phyloP scores from a whole-genome alignment of 2,113 vertebrate genomes.

The human (Homo sapiens) region DNA sequence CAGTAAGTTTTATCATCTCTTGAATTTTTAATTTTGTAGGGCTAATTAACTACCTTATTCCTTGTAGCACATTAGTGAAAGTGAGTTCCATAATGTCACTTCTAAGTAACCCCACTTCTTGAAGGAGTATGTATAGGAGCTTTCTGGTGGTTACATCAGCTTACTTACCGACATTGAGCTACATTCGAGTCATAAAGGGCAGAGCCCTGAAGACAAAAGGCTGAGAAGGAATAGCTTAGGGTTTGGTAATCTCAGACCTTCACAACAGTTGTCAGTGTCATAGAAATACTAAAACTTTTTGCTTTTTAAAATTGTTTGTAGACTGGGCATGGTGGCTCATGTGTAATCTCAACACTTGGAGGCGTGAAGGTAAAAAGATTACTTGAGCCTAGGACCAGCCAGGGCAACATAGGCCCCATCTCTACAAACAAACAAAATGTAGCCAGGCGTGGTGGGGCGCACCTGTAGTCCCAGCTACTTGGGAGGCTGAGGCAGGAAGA shows the following conservation, averaged over 20 bases:
- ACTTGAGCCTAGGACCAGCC: too few relatives aligned
- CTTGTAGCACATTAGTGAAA: not conserved
- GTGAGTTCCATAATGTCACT: not conserved
- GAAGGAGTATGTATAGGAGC: not conserved
- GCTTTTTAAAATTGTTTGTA: too few relatives aligned
- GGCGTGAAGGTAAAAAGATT: too few relatives aligned
- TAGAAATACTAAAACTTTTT: not conserved
- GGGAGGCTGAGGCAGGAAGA: too few relatives aligned
- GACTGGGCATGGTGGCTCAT: too few relatives aligned
- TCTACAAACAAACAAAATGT: too few relatives aligned
- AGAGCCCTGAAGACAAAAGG: not conserved
- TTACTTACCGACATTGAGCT: too few relatives aligned
- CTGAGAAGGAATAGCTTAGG: not conserved
- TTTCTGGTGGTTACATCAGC: accelerated
- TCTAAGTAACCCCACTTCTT: not conserved
- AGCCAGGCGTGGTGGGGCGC: too few relatives aligned
- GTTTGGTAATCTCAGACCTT: accelerated
- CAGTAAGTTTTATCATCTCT: slow-evolving; percentile 47
- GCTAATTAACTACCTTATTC: not conserved
- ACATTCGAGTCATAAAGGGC: not conserved
- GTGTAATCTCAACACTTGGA: too few relatives aligned
- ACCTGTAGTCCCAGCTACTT: too few relatives aligned
- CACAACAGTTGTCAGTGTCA: not conserved
- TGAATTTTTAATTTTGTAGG: not conserved
- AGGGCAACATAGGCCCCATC: too few relatives aligned